These are phyloP conservation scores for Candidula unifasciata DNA, from an alignment of 2,888 invertebrate genomes.

Conservation along the genomic window DNA sequence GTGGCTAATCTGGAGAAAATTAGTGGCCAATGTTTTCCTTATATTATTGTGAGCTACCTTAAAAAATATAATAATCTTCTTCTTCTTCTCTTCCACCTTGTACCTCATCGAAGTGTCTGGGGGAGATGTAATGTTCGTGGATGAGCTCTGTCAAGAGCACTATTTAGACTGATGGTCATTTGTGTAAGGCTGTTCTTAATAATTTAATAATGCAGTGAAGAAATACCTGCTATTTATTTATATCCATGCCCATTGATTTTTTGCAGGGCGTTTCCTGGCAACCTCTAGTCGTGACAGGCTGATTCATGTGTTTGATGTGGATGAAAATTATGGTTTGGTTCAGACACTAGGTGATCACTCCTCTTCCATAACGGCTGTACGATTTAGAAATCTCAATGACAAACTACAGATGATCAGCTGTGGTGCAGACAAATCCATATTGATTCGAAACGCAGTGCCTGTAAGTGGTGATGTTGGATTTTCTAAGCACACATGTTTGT, in stretches of 20 bases:
- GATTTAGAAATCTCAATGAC: constrained; percentile 81
- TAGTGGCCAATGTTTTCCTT: too few species aligned
- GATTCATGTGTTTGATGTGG: constrained; percentile 94
- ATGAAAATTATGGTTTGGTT: constrained; percentile 83
- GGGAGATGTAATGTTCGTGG: too few species aligned
- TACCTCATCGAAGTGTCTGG: too few species aligned
- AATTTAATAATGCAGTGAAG: too few species aligned
- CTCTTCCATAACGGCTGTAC: constrained; percentile 94
- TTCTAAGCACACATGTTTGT: background rate
- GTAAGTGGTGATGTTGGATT: constrained; percentile 58
- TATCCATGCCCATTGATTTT: background rate
- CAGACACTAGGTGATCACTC: constrained; percentile 98
- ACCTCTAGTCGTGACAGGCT: constrained; percentile 95
- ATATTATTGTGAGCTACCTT: too few species aligned
- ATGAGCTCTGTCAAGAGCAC: too few species aligned
- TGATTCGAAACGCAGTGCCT: constrained; percentile 83
- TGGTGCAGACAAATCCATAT: constrained; percentile 95
- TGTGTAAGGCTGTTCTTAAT: too few species aligned
- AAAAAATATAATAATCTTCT: too few species aligned
- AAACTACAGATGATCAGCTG: constrained; percentile 94
- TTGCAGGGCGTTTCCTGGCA: constrained; percentile 83
- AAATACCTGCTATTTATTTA: too few species aligned
- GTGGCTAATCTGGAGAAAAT: too few species aligned
- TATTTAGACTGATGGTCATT: too few species aligned
- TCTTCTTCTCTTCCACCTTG: too few species aligned